phyloP scores from a whole-genome alignment of 1,140 invertebrate species.

The Papilio aristodemus region DNA sequence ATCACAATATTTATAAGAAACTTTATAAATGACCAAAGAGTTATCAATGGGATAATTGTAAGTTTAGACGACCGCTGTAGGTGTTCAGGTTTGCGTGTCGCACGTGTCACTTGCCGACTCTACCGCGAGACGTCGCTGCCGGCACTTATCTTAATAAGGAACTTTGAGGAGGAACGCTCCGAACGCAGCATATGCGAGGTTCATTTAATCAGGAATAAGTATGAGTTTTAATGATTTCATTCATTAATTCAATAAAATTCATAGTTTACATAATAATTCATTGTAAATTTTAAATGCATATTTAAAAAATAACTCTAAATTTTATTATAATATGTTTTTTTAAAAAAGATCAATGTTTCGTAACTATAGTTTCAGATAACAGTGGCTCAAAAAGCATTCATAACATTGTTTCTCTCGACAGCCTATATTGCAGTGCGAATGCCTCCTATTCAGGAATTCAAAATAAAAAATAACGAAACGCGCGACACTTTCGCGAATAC shows the following conservation, averaged over 20 bases:
- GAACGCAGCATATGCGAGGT: neutral
- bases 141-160: constrained; percentile 24
- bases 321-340: too few relatives aligned
- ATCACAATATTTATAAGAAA: too few relatives aligned
- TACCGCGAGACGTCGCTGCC: neutral
- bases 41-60: neutral
- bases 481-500: constrained; percentile 52
- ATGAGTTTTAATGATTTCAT: too few relatives aligned
- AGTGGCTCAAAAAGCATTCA: neutral
- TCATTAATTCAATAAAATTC: too few relatives aligned
- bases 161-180: constrained; percentile 23
- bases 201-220: neutral
- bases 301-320: too few relatives aligned
- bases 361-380: neutral
- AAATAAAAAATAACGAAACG: constrained; percentile 37
- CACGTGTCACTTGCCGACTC: neutral
- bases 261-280: too few relatives aligned
- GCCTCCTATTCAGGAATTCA: constrained; percentile 33
- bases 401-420: neutral
- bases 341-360: neutral
- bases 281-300: too few relatives aligned
- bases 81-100: constrained; percentile 7
- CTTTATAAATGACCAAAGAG: too few relatives aligned
- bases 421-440: constrained; percentile 26
- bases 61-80: neutral